Percentiles rank a stretch among this genome's conserved stretches.
These are phyloP conservation scores for Baccha elongata DNA, from an alignment of 2,888 invertebrate genomes.

Conservation along the genomic window DNA sequence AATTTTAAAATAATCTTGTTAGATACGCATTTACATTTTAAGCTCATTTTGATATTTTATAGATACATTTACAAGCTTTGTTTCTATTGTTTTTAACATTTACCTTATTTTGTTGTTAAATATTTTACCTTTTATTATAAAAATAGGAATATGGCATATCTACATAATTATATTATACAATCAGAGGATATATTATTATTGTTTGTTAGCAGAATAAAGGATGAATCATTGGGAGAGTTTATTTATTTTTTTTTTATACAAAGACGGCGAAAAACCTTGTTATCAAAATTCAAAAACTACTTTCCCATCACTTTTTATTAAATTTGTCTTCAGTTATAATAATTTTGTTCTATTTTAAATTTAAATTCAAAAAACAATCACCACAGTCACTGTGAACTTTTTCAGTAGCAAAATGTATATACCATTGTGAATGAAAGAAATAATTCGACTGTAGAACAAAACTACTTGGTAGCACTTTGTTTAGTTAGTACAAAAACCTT, in stretches of 20 bases:
- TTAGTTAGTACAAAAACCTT: slow-evolving; percentile 71
- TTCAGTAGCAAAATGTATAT: slow-evolving; percentile 39
- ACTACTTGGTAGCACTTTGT: slow-evolving; percentile 44
- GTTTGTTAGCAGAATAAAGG: slow-evolving; percentile 49
- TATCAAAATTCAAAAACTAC: slow-evolving; percentile 71
- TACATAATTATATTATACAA: slow-evolving; percentile 26
- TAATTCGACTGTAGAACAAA: slow-evolving; percentile 44
- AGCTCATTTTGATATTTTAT: slow-evolving; percentile 40
- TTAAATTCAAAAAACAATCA: slow-evolving; percentile 64
- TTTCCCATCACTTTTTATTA: slow-evolving; percentile 61
- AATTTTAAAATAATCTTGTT: slow-evolving; percentile 74
- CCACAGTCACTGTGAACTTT: slow-evolving; percentile 62
- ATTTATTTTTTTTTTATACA: slow-evolving; percentile 26
- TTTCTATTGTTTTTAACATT: slow-evolving; percentile 71
- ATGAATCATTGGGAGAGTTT: slow-evolving; percentile 57
- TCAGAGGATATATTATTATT: slow-evolving; percentile 17
- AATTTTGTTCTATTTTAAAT: neutral
- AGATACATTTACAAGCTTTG: slow-evolving; percentile 44
- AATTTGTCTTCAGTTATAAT: slow-evolving; percentile 16
- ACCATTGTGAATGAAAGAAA: slow-evolving; percentile 61
- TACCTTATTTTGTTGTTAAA: slow-evolving; percentile 62
- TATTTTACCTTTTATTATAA: slow-evolving; percentile 33
- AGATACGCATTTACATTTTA: slow-evolving; percentile 63
- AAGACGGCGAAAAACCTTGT: slow-evolving; percentile 69
- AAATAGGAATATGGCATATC: slow-evolving; percentile 44